phyloP scores from a whole-genome alignment of 2,888 invertebrate species.

The Seladonia tumulorum region DNA sequence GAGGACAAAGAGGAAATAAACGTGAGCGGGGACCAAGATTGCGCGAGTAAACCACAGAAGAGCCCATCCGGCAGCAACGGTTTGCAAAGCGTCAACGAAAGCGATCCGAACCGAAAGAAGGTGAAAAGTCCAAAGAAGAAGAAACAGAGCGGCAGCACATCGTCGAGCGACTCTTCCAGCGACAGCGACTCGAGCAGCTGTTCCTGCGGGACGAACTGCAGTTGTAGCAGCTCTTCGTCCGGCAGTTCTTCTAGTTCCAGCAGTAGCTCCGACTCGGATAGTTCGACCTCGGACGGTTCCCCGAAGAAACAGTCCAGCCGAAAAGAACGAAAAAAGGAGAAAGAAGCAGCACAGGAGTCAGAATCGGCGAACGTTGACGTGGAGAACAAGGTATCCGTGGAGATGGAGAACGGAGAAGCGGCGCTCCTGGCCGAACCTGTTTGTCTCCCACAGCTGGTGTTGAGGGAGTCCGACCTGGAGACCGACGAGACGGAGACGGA shows the following conservation, averaged over 20 bases:
- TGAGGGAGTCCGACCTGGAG: constrained; percentile 93
- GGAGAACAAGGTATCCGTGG: constrained; percentile 56
- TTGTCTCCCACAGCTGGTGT: constrained; percentile 86
- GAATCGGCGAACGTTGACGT: constrained; percentile 85
- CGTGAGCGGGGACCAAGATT: constrained; percentile 49
- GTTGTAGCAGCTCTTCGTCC: constrained; percentile 91
- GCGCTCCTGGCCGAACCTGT: constrained; percentile 80
- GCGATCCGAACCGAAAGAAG: constrained; percentile 71
- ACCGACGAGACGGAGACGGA: constrained; percentile 94
- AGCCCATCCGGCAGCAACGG: constrained; percentile 71
- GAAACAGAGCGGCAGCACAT: constrained; percentile 85
- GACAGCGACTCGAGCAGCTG: constrained; percentile 91
- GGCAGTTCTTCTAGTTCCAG: constrained; percentile 87
- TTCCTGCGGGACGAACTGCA: constrained; percentile 93
- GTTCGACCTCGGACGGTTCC: constrained; percentile 87
- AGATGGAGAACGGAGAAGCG: constrained; percentile 56
- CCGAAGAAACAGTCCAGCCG: constrained; percentile 80
- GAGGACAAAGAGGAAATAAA: constrained; percentile 65
- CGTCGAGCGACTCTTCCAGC: constrained; percentile 91
- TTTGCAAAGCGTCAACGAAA: constrained; percentile 71
- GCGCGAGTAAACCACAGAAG: constrained; percentile 65
- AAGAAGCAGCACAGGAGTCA: constrained; percentile 82
- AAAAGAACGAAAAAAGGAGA: constrained; percentile 83
- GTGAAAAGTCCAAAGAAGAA: constrained; percentile 82
- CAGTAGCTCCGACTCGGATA: constrained; percentile 86